Evolutionary conservation across 2,797 vertebrate species (phyloP).

Genomic region (Enteromius treurensis): DNA sequence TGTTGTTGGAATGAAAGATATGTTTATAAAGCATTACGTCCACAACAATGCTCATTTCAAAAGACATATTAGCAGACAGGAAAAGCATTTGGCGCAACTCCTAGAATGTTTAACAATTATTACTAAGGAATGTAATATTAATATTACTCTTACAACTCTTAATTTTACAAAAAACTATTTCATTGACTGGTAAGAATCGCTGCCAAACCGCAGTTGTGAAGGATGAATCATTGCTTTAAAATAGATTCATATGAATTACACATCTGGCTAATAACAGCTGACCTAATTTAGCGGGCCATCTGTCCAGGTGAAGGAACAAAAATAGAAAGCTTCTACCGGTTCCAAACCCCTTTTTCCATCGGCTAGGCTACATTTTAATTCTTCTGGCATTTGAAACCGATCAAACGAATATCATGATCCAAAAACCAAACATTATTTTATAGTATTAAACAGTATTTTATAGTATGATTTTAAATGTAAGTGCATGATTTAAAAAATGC

Average conservation of each 20-base stretch:
- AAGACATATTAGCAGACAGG: not conserved
- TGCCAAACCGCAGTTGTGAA: not conserved
- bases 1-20: not conserved
- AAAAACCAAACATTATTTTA: not conserved
- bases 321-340: not conserved
- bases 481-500: not conserved
- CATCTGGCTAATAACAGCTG: conserved; percentile 32
- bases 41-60: not conserved
- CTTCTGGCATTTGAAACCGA: not conserved
- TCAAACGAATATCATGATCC: not conserved
- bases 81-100: not conserved
- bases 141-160: not conserved
- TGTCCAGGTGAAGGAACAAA: not conserved
- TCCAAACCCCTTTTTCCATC: not conserved
- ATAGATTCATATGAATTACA: not conserved
- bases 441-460: too few relatives aligned
- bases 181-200: not conserved
- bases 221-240: not conserved
- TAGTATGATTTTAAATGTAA: not conserved
- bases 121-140: not conserved
- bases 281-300: not conserved
- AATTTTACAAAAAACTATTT: not conserved
- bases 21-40: not conserved
- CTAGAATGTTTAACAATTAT: not conserved
- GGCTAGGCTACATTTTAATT: not conserved